Evolutionary conservation across 1,140 invertebrate species (phyloP), one percentile per base, ranked within the genome.

Genomic region (Eumaeus atala): DNA sequence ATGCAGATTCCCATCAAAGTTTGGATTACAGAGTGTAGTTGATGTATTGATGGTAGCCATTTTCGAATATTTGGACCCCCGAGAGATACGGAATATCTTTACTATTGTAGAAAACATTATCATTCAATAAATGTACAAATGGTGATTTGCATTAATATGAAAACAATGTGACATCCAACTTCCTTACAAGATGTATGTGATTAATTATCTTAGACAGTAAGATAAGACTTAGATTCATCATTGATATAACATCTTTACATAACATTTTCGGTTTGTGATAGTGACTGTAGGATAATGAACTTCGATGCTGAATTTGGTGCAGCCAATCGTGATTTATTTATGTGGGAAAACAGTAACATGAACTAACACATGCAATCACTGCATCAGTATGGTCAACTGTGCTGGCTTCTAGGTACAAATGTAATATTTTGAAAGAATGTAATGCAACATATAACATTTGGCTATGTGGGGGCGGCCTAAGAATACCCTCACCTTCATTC

Each of bases 111-210:
- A 12, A 66, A 70, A 40, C 59, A 62, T 47, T 66, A 58, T 34
- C 60, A 68, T 56, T 70, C 67, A 9, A 9, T 66, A 3, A 64
- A 70, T 66, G 61, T 70, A 9, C 64, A 70, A 64, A 70, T 70
- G 61, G 67, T 70, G 44, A 52, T 47, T 51, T 28, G 21, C 21
- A 28, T 28, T 28, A 28, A 28, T 28, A 28, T 28, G 2, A 3
- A 28, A 28, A 6, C 21, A 28, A 28, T 28, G 6, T 28, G 21
- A 28, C 2, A 28, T 28, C 21, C 21, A 28, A 28, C 21, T 28
- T 28, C 2, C 21, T 28, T 6, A 28, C 2, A 12, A 40, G 35
- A 54, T 48, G 57, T 57, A 40, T 52, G 21, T 36, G 9, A 50
- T 3, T 54, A 54, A n/a, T 49, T 37, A 53, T 44, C 3, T 37